Evolutionary conservation across 2,888 invertebrate genomes (phyloP).

Genomic region (Pyrrhia umbra): DNA sequence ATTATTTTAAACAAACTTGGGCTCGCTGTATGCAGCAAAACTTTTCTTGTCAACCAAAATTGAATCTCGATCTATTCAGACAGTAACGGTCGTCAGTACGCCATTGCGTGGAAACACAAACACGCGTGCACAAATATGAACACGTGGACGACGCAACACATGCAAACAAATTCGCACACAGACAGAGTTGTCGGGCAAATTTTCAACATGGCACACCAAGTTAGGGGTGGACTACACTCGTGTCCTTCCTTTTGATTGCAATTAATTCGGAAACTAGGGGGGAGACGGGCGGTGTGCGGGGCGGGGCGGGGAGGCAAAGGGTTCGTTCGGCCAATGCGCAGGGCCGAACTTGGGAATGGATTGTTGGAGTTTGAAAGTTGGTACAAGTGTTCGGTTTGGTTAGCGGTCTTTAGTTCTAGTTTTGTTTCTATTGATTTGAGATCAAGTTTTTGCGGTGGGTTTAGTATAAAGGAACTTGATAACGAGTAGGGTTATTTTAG

Average conservation of each 20-base stretch:
- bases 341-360: slow-evolving; percentile 83
- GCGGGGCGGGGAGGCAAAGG: slow-evolving; percentile 72
- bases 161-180: slow-evolving; percentile 70
- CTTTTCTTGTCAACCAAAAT: slow-evolving; percentile 48
- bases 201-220: slow-evolving; percentile 88
- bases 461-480: slow-evolving; percentile 51
- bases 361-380: slow-evolving; percentile 80
- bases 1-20: slow-evolving; percentile 7
- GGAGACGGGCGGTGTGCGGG: slow-evolving; percentile 66
- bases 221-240: slow-evolving; percentile 89
- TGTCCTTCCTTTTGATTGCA: slow-evolving; percentile 91
- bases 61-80: slow-evolving; percentile 36
- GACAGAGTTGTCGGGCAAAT: slow-evolving; percentile 74
- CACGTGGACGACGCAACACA: slow-evolving; percentile 61
- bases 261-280: slow-evolving; percentile 87
- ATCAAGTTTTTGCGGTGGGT: slow-evolving; percentile 62
- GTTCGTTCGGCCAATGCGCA: slow-evolving; percentile 86
- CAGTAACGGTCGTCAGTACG: slow-evolving; percentile 40
- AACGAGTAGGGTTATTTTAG: slow-evolving; percentile 27
- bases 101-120: slow-evolving; percentile 65
- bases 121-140: slow-evolving; percentile 64
- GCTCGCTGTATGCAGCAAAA: slow-evolving; percentile 29
- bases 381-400: slow-evolving; percentile 75
- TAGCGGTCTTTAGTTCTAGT: slow-evolving; percentile 76
- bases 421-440: slow-evolving; percentile 70